phyloP scores from a whole-genome alignment of 2,113 vertebrate genomes.

The Chlamydotis undulata region DNA sequence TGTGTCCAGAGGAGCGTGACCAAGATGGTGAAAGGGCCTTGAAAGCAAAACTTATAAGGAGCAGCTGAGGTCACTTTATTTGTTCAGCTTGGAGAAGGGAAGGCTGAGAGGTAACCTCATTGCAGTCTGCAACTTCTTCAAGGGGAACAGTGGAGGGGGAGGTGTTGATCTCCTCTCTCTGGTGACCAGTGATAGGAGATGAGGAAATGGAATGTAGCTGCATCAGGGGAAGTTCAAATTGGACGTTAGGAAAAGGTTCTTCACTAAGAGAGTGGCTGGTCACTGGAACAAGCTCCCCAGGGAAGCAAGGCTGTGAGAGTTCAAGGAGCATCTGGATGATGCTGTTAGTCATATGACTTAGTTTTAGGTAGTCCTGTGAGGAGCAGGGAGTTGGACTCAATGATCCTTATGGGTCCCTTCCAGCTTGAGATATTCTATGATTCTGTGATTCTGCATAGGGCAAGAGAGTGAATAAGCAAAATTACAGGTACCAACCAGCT shows the following conservation, averaged over 20 bases:
- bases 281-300: neutral
- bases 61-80: neutral
- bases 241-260: neutral
- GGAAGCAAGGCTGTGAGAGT: neutral
- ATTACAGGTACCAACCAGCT: neutral
- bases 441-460: neutral
- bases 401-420: neutral
- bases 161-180: neutral
- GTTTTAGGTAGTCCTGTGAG: neutral
- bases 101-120: neutral
- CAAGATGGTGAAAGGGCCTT: neutral
- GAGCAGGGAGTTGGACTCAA: neutral
- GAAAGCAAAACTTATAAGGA: neutral
- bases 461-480: neutral
- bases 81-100: neutral
- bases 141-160: rapidly evolving
- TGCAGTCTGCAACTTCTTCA: neutral
- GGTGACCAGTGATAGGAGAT: neutral
- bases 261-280: neutral
- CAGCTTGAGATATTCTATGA: neutral
- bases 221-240: neutral
- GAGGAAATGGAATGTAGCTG: neutral
- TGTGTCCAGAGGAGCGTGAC: neutral
- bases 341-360: neutral
- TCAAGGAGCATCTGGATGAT: neutral